These are phyloP conservation scores for Oxystoma pomonae DNA, from an alignment of 2,888 invertebrate genomes.

Conservation along the genomic window DNA sequence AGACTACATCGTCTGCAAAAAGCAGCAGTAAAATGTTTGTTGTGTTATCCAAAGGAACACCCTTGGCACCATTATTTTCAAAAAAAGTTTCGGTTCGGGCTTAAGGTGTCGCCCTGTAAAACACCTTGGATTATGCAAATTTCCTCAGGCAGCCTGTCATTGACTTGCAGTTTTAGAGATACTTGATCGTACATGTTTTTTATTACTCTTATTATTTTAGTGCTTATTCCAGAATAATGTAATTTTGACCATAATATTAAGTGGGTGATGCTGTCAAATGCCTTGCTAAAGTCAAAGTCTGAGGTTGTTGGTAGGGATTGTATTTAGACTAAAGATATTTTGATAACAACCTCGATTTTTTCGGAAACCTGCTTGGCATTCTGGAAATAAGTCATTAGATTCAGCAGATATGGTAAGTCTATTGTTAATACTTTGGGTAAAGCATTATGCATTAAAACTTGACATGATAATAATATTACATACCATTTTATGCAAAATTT, in stretches of 20 bases:
- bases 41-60: no score
- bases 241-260: neutral
- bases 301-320: neutral
- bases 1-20: no score
- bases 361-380: neutral
- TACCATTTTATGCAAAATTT: no score
- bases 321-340: neutral
- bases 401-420: neutral
- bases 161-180: neutral
- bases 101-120: neutral
- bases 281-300: neutral
- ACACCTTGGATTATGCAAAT: neutral
- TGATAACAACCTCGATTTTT: neutral
- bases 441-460: neutral
- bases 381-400: neutral
- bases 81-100: no score
- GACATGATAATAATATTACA: no score
- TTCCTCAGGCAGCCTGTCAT: neutral
- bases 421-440: neutral
- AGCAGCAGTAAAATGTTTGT: no score
- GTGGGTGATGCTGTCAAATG: neutral
- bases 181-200: neutral
- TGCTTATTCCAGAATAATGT: neutral
- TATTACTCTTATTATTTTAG: neutral
- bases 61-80: no score